Evolutionary conservation across 2,797 vertebrate species (phyloP).

Genomic region (Chanos chanos): DNA sequence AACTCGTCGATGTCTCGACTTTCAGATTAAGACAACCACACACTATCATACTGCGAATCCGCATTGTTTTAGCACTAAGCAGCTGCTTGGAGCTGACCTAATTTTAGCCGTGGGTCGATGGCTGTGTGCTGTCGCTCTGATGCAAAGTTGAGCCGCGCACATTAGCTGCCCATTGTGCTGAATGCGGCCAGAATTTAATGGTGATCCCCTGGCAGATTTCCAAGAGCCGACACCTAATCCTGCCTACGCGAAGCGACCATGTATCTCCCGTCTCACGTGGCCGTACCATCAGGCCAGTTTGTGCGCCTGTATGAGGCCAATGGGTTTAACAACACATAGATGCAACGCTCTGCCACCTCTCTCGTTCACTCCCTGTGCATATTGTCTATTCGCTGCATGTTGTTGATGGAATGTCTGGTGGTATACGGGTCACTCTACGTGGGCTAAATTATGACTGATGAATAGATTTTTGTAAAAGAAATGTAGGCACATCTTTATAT

Average conservation of each 20-base stretch:
- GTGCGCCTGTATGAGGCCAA: neutral
- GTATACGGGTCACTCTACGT: no score
- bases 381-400: no score
- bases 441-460: no score
- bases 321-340: neutral
- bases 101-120: conserved; percentile 79
- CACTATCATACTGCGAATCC: conserved; percentile 29
- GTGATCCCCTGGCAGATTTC: conserved; percentile 31
- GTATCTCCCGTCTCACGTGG: conserved; percentile 46
- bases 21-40: no score
- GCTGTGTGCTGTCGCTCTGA: conserved; percentile 67
- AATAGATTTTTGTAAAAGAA: no score
- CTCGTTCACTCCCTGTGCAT: no score
- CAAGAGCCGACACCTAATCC: conserved; percentile 52
- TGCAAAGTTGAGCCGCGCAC: conserved; percentile 70
- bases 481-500: no score
- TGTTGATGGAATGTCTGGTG: no score
- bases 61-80: conserved; percentile 69
- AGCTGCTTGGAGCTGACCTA: conserved; percentile 72
- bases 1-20: no score
- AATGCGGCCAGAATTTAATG: conserved; percentile 38
- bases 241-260: conserved; percentile 44
- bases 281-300: neutral
- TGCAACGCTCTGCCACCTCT: no score
- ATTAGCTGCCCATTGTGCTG: conserved; percentile 33